Percentiles rank a stretch among this genome's conserved stretches.
These are phyloP conservation scores for Hoplostethus mediterraneus DNA, from an alignment of 2,797 vertebrate genomes.

Conservation along the genomic window DNA sequence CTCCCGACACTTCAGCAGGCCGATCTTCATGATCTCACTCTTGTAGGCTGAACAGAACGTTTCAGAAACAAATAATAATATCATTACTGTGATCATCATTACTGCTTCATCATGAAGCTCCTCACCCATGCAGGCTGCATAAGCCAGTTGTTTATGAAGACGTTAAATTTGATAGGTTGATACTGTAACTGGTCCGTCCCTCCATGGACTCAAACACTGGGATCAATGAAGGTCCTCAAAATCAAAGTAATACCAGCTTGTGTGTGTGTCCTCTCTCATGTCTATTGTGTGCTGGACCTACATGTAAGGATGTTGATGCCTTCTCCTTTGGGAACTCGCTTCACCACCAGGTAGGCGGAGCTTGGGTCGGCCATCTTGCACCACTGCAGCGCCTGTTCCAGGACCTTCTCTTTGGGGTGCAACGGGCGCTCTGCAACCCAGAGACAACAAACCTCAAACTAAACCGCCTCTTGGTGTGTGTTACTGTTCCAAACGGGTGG, in stretches of 20 bases:
- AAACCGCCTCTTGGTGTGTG: background rate
- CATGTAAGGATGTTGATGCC: conserved; percentile 92
- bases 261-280: background rate
- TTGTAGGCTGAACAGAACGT: conserved; percentile 82
- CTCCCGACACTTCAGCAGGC: conserved; percentile 92
- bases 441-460: background rate
- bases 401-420: conserved; percentile 95
- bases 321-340: conserved; percentile 89
- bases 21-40: conserved; percentile 90
- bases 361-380: conserved; percentile 95
- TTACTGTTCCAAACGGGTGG: background rate
- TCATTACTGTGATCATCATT: no score
- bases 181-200: no score
- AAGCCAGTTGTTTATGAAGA: no score
- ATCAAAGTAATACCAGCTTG: background rate
- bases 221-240: no score
- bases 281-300: conserved; percentile 38
- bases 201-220: no score
- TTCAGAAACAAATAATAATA: background rate
- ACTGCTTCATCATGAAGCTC: no score
- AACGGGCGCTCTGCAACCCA: conserved; percentile 89
- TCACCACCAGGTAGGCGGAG: conserved; percentile 92
- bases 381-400: conserved; percentile 97
- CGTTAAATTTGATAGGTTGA: no score
- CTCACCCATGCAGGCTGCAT: no score